Conservation (phyloP, 1,140 invertebrate species). For the Drosophila kikkawai region DNA sequence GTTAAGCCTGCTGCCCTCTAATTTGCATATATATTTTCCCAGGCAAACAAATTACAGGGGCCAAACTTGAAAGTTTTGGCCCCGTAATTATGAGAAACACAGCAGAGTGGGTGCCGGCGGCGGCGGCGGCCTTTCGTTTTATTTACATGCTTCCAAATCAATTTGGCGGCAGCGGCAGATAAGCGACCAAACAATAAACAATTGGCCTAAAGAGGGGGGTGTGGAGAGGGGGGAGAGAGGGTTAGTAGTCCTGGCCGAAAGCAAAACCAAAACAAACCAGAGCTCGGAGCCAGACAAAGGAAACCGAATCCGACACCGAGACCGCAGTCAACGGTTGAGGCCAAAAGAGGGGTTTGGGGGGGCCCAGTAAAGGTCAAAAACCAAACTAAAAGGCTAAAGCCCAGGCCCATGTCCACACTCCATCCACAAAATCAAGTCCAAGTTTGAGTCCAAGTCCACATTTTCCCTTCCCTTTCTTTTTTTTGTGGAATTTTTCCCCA, state of each 20-base stretch:
- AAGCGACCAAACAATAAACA: constrained; percentile 59
- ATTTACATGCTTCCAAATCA: constrained; percentile 69
- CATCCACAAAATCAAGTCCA: neutral
- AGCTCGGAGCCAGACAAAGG: constrained; percentile 53
- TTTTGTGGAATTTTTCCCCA: constrained; percentile 9
- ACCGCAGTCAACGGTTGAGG: constrained; percentile 37
- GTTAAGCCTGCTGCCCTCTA: constrained; percentile 33
- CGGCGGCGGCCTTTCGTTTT: constrained; percentile 3
- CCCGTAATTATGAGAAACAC: constrained; percentile 34
- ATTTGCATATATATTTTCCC: constrained; percentile 37
- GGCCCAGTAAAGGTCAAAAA: constrained; percentile 42
- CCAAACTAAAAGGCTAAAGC: constrained; percentile 27
- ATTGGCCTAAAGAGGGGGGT: neutral
- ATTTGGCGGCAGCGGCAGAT: constrained; percentile 57
- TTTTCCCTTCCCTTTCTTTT: neutral
- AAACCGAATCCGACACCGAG: constrained; percentile 19
- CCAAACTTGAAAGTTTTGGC: constrained; percentile 9
- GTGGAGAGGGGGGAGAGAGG: neutral
- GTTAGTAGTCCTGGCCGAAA: neutral
- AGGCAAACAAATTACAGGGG: constrained; percentile 39
- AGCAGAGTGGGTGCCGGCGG: neutral
- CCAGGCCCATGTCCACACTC: neutral
- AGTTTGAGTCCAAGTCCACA: neutral
- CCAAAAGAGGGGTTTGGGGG: constrained; percentile 8
- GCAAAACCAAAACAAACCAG: constrained; percentile 32